Base-by-base conservation (phyloP, 2,113 vertebrate species). In the Pomatostomus ruficeps region DNA sequence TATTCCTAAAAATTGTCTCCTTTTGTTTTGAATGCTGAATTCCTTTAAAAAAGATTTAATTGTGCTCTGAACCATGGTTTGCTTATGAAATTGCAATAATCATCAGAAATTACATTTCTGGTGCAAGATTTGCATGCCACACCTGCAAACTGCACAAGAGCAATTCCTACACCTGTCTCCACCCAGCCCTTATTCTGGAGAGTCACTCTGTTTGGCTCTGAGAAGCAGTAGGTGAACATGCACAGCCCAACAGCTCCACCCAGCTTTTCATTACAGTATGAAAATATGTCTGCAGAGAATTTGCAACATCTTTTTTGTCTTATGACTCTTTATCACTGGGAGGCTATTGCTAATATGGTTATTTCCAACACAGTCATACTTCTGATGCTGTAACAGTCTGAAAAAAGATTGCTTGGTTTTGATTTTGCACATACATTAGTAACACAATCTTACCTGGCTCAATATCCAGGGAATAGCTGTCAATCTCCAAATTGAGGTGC, bases 401-500 rank as follows among this genome's bases (percentile, higher is more conserved):
- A 59, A 77, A 72, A 62, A 62, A 80, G 14, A 40, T 73, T 59
- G 33, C 45, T 43, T 36, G 14, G 8, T 20, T 91, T 73, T 58
- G 38, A 29, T 26, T 75, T 55, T 28, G 7, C 11, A 14, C 5
- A 6, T 52, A 31, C 8, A 7, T 58, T 38, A 51, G 13, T 67
- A 71, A 72, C 2, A 11, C 23, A 74, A 2, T 61, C 96, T 98
- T 98, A 99, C 99, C 99, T 98, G 98, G 98, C 78, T 99, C 98
- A 9, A 99, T 90, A 77, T 99, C 98, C 91, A 99, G 98, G 11
- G 99, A 99, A 84, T 95, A 97, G 65, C 97, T 98, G 97, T 99
- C 99, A n/a, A 99, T 99, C 89, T 99, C 96, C 90, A 99, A 96
- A 95, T 98, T 97, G 67, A 98, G 97, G 8, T 46, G 95, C 15